A percentile compares a stretch with the other conserved stretches of the same genome.
Conservation (phyloP, 2,797 vertebrate genomes). For the Anisognathus igniventris region DNA sequence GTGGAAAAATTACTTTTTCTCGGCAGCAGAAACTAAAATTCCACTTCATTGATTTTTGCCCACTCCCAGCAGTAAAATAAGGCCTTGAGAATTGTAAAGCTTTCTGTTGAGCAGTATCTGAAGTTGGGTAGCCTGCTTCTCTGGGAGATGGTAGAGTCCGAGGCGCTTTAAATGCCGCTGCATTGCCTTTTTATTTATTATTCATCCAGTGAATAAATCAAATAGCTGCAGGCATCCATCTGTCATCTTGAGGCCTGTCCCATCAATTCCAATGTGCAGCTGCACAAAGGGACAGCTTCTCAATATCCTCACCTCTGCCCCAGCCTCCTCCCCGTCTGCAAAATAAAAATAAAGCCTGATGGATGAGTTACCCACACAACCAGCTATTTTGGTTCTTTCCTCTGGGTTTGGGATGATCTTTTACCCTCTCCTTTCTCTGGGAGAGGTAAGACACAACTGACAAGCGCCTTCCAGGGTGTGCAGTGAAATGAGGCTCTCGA, state of each 20-base stretch:
- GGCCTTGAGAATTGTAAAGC: background rate
- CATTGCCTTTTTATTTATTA: slow-evolving; percentile 41
- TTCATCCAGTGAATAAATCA: slow-evolving; percentile 32
- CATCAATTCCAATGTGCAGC: background rate
- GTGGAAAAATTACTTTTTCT: background rate
- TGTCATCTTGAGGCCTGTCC: slow-evolving; percentile 17
- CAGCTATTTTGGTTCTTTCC: background rate
- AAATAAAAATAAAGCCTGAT: slow-evolving; percentile 23
- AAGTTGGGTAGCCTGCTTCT: background rate
- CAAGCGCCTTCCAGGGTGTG: background rate
- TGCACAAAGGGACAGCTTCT: background rate
- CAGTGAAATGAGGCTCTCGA: background rate
- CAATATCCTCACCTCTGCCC: background rate
- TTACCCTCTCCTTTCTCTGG: background rate
- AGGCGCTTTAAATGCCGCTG: slow-evolving; percentile 26
- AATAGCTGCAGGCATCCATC: slow-evolving; percentile 33
- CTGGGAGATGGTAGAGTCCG: background rate
- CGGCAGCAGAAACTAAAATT: background rate
- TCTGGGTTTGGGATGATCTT: background rate
- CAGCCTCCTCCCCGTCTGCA: background rate
- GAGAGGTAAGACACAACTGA: background rate
- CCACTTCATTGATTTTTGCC: background rate
- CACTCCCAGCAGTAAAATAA: background rate
- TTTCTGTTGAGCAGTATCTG: background rate
- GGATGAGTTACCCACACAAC: background rate